A percentile compares a stretch with the other conserved stretches of the same genome.
Conservation (phyloP, 2,797 vertebrate species). For the Trichosurus vulpecula region DNA sequence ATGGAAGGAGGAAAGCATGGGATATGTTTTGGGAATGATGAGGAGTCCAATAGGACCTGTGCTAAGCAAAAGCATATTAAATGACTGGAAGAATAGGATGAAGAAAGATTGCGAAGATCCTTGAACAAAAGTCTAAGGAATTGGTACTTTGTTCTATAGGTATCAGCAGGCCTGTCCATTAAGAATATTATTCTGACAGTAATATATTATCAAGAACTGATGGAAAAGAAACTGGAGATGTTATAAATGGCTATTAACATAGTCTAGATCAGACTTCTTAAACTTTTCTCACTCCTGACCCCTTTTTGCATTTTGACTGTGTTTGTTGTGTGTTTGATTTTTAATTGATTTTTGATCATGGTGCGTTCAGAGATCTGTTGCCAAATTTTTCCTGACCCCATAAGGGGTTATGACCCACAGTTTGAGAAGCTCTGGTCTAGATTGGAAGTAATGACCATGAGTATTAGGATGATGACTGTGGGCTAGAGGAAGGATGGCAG, state of each 20-base stretch:
- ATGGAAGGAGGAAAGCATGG: background rate
- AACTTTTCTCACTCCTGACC: no score
- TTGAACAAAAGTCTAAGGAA: background rate
- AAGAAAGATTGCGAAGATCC: background rate
- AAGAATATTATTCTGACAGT: background rate
- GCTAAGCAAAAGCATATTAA: background rate
- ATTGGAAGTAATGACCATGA: background rate
- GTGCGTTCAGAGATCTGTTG: no score
- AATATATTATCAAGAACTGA: background rate
- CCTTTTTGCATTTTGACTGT: no score
- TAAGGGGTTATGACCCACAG: no score
- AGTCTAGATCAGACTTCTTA: background rate
- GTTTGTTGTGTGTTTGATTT: no score
- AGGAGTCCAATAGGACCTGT: background rate
- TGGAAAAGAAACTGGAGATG: background rate
- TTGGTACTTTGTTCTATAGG: background rate
- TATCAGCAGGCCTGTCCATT: background rate
- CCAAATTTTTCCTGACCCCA: no score
- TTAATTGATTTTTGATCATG: no score
- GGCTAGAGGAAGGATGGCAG: background rate
- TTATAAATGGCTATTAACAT: background rate
- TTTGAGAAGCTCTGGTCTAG: background rate
- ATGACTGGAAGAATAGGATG: background rate
- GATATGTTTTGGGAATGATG: background rate
- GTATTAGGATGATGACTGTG: background rate